phyloP scores from a whole-genome alignment of 2,888 invertebrate genomes.

The Archips crataeganus region DNA sequence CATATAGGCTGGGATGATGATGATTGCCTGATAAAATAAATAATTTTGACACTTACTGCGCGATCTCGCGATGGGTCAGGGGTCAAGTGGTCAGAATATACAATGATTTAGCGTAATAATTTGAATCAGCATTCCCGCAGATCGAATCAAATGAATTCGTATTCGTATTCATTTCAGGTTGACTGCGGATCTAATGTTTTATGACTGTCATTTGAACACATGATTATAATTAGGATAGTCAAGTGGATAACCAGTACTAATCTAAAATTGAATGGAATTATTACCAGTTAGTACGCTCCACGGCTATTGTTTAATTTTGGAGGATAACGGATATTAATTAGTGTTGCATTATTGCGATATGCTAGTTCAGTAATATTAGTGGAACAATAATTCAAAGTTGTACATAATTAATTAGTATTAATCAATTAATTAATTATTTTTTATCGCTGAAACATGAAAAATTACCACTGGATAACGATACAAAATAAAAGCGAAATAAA shows the following conservation, averaged over 20 bases:
- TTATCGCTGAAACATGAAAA: no score
- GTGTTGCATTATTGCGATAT: background rate
- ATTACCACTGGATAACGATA: no score
- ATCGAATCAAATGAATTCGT: background rate
- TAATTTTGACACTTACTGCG: no score
- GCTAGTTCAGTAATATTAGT: background rate
- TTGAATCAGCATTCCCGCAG: background rate
- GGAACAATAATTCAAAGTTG: no score
- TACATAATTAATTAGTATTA: no score
- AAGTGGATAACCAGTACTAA: background rate
- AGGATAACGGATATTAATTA: background rate
- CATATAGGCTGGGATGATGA: no score
- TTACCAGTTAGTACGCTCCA: background rate
- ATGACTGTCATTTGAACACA: background rate
- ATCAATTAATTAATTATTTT: no score
- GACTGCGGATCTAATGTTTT: conserved; percentile 1
- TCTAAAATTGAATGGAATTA: conserved; percentile 8
- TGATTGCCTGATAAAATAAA: no score
- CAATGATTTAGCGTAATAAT: background rate
- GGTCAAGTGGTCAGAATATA: no score
- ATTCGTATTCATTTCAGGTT: background rate
- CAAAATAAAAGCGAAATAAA: no score
- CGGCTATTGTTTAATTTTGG: conserved; percentile 1
- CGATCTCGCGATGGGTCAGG: no score
- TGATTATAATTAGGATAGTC: background rate